Conservation (phyloP, 2,888 invertebrate genomes). For the Crossocerus cetratus region DNA sequence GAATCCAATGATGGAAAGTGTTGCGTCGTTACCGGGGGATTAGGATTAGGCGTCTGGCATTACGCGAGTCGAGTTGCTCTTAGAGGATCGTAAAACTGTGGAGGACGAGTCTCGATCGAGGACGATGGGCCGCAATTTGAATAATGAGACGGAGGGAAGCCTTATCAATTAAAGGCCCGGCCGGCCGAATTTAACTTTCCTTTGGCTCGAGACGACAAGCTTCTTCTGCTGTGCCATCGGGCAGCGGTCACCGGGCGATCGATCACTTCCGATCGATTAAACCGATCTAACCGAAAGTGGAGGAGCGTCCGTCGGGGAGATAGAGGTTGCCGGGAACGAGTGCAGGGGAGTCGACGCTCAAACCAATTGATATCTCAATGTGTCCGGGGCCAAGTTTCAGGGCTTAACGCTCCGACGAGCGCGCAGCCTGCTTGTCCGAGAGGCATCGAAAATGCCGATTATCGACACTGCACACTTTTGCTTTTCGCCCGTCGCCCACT, state of each 20-base stretch:
- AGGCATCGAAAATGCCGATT: conserved; percentile 40
- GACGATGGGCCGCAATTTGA: no score
- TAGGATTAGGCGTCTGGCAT: no score
- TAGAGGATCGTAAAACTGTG: no score
- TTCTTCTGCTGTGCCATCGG: neutral
- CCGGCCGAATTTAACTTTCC: conserved; percentile 4
- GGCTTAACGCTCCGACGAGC: conserved; percentile 45
- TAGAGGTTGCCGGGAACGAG: neutral
- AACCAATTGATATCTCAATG: conserved; percentile 47
- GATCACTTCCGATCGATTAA: conserved; percentile 59
- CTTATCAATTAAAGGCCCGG: neutral
- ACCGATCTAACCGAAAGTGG: conserved; percentile 41
- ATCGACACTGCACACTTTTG: conserved; percentile 11
- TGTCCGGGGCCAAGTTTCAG: conserved; percentile 44
- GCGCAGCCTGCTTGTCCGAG: conserved; percentile 8
- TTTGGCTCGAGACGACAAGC: neutral
- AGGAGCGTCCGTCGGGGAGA: neutral
- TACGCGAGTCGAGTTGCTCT: no score
- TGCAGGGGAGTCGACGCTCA: no score
- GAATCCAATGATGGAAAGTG: conserved; percentile 25
- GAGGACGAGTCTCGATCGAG: no score
- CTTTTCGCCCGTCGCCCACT: neutral
- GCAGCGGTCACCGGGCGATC: conserved; percentile 36
- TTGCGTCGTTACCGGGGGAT: neutral
- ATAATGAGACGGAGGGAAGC: neutral